Conservation (phyloP, 2,797 vertebrate species). For the Erithacus rubecula region DNA sequence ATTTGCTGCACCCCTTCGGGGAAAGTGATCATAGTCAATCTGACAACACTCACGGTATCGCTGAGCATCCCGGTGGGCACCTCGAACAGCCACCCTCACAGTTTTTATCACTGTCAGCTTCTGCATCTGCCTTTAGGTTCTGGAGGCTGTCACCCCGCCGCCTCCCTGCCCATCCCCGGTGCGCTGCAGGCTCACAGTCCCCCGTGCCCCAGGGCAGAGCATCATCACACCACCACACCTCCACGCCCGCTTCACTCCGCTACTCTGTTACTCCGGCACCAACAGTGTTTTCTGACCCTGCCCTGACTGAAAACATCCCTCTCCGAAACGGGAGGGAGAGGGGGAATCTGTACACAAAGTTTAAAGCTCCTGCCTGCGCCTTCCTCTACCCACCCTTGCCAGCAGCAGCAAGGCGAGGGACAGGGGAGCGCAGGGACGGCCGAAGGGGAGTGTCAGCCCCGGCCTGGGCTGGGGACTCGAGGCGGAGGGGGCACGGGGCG, state of each 20-base stretch:
- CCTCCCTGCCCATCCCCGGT: background rate
- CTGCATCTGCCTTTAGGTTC: background rate
- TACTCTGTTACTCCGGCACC: background rate
- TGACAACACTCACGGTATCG: rapidly evolving
- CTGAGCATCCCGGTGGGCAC: background rate
- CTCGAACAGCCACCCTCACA: background rate
- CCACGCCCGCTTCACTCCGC: background rate
- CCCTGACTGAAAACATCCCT: background rate
- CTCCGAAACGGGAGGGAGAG: background rate
- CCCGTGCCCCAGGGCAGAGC: background rate
- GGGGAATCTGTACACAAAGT: background rate
- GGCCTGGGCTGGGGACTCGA: background rate
- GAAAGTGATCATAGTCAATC: background rate
- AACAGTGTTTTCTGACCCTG: background rate
- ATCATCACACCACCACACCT: background rate
- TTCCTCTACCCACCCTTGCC: too few species aligned
- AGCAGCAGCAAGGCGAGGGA: background rate
- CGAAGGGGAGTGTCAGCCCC: background rate
- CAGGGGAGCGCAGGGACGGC: background rate
- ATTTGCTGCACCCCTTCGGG: background rate
- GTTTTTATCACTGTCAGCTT: background rate
- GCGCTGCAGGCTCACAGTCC: background rate
- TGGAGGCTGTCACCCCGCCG: background rate
- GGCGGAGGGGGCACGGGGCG: background rate
- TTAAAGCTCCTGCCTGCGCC: background rate